Conservation (phyloP, 2,888 invertebrate genomes). For the Caenorhabditis sulstoni region DNA sequence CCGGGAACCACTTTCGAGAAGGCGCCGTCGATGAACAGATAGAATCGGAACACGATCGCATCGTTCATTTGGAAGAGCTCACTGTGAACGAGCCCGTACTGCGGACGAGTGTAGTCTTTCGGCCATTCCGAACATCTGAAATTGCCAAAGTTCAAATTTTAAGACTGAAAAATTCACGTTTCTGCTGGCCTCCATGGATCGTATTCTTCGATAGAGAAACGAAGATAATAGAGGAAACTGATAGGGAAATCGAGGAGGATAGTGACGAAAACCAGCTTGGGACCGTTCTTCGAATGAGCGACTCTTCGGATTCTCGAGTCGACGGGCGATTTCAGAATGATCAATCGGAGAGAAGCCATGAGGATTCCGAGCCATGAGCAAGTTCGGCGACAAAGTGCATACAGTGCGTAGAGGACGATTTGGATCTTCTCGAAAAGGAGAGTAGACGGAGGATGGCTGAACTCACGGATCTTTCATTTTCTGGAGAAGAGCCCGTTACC, state of each 20-base stretch:
- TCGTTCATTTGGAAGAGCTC: conserved; percentile 1
- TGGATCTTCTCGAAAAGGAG: neutral
- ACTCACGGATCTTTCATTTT: neutral
- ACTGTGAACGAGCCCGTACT: conserved; percentile 9
- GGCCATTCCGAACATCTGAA: conserved; percentile 13
- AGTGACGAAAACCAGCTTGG: neutral
- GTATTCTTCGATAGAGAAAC: conserved; percentile 11
- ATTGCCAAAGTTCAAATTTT: neutral
- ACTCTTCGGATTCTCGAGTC: conserved; percentile 16
- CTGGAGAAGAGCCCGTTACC: no score
- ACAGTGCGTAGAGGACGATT: neutral
- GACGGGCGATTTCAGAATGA: conserved; percentile 14
- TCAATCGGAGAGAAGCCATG: conserved; percentile 5
- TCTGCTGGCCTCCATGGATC: conserved; percentile 11
- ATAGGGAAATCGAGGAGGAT: neutral
- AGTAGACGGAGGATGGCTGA: conserved; percentile 5
- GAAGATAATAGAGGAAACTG: conserved; percentile 25
- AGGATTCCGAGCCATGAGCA: conserved; percentile 23
- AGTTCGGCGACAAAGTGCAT: neutral
- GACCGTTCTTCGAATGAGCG: neutral
- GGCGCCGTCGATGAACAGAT: conserved; percentile 4
- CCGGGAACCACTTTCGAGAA: conserved; percentile 15
- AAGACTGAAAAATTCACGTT: neutral
- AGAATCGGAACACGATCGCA: neutral
- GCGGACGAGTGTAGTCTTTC: conserved; percentile 3